Base-by-base conservation (phyloP, 1,140 invertebrate genomes). In the Cyclina sinensis region DNA sequence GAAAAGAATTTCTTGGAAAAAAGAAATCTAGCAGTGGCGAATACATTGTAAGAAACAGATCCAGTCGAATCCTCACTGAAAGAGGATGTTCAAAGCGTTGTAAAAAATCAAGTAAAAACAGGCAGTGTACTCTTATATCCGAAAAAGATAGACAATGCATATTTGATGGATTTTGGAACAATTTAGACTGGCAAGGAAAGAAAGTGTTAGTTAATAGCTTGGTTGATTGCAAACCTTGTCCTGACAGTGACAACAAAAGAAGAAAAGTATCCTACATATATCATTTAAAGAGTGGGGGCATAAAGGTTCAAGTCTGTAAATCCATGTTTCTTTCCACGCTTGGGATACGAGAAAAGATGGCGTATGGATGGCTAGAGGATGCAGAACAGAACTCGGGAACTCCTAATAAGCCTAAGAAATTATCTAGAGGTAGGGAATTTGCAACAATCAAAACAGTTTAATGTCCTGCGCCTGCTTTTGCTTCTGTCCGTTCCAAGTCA, bases 241-340 rank as follows among this genome's bases (percentile, higher is more conserved):
- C 37, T 24, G 2, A 48, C 11, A 18, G 21, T 11, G 37, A 12
- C 12, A 46, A 43, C 37, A 39, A 24, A 30, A 43, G 73, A 76
- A 76, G 73, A 74, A 11, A 74, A 39, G 4, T 14, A 2, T 32
- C 79, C 37, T 81, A 37, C 21, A 81, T 37, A 0, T 81, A 81
- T 62, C n/a, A 81, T 21, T 59, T 81, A 16, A 1, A 12, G 62
- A 54, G n/a, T 81, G 54, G 51, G 21, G 35, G 27, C 5, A 59
- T 5, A 81, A 59, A 54, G 35, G 48, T 59, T 81, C 35, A 27
- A 16, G 79, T 81, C 3, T 81, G 79, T n/a, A 81, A 81, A 43
- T 4, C 32, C 37, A 30, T 81, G 7, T 81, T 78, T 27, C 3
- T 54, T 11, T 51, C 27, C 9, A 78, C 74, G 1, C 24, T 78